Percentiles rank a stretch among this genome's conserved stretches.
Evolutionary conservation across 2,888 invertebrate genomes (phyloP).

Genomic region (Orchesella flavescens): DNA sequence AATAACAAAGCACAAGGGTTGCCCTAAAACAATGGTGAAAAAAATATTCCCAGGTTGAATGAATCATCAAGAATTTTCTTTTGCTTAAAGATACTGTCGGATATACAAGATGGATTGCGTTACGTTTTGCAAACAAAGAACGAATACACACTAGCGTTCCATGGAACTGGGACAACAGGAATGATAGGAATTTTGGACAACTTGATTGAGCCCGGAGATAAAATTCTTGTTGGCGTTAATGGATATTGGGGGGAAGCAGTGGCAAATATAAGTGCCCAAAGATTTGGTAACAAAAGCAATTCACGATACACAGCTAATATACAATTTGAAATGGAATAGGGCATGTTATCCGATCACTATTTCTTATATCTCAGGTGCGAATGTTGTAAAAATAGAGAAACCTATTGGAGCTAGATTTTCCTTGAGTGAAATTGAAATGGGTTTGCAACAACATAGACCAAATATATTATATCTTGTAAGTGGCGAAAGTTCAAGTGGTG

Average conservation of each 20-base stretch:
- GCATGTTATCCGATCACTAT: too few relatives aligned
- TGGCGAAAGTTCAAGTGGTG: constrained; percentile 90
- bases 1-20: too few relatives aligned
- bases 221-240: constrained; percentile 82
- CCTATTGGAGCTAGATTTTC: constrained; percentile 78
- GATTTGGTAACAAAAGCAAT: background rate
- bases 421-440: constrained; percentile 80
- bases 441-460: constrained; percentile 80
- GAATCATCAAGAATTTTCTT: too few relatives aligned
- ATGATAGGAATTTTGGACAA: constrained; percentile 90
- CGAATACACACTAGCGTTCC: constrained; percentile 84
- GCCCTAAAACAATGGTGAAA: too few relatives aligned
- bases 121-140: constrained; percentile 82
- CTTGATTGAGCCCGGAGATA: constrained; percentile 84
- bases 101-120: constrained; percentile 85
- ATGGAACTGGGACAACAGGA: constrained; percentile 83
- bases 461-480: constrained; percentile 85
- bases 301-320: too few relatives aligned
- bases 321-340: too few relatives aligned
- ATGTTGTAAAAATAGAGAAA: background rate
- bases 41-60: too few relatives aligned
- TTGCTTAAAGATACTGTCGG: constrained; percentile 73
- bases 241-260: constrained; percentile 83
- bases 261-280: background rate
- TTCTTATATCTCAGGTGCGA: background rate